These are phyloP conservation scores for Cancer borealis DNA, from an alignment of 2,888 invertebrate species.

Conservation along the genomic window DNA sequence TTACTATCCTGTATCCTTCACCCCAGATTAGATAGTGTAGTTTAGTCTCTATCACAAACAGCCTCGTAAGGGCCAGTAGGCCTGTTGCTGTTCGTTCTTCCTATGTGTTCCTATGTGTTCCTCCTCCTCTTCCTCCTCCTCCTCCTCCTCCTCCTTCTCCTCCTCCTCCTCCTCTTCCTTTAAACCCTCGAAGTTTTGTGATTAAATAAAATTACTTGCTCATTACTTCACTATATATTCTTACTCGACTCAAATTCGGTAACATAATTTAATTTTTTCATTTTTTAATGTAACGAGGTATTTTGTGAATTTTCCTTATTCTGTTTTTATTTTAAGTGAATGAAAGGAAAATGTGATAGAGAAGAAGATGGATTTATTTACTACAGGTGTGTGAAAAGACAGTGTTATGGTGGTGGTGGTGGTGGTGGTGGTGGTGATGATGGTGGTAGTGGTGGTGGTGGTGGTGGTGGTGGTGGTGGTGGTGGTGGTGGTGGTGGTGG, in stretches of 20 bases:
- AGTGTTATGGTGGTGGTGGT: neutral
- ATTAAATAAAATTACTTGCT: neutral
- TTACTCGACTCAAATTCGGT: neutral
- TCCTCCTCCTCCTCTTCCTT: neutral
- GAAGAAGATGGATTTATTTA: too few relatives aligned
- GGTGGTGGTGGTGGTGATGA: neutral
- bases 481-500: neutral
- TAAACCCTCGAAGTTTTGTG: neutral
- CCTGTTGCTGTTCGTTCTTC: too few relatives aligned
- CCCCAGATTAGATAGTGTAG: too few relatives aligned
- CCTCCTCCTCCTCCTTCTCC: too few relatives aligned
- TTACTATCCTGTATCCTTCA: too few relatives aligned
- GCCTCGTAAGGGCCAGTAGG: too few relatives aligned
- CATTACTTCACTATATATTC: neutral
- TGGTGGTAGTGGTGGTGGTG: neutral
- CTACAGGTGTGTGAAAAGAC: too few relatives aligned
- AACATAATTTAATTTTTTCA: too few relatives aligned
- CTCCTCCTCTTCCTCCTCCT: too few relatives aligned
- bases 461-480: neutral
- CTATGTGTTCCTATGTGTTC: too few relatives aligned
- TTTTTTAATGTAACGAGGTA: neutral
- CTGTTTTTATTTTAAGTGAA: neutral
- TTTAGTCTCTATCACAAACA: too few relatives aligned
- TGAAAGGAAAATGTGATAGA: neutral
- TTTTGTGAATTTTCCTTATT: neutral